Base-by-base conservation (phyloP, 2,113 vertebrate genomes). In the Melanerpes formicivorus region DNA sequence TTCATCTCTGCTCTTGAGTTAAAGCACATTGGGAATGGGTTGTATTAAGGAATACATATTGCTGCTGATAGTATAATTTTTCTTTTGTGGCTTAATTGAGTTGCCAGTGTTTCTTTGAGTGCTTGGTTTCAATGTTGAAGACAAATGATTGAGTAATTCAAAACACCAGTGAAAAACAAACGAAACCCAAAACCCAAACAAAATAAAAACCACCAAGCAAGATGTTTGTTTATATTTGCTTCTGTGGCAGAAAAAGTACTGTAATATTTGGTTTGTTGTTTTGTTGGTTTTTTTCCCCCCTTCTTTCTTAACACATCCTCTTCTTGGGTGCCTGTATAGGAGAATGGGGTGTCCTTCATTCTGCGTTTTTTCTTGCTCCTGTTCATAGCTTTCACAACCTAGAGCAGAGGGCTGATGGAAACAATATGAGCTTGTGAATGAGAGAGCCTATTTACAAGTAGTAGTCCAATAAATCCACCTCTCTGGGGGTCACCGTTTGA, bases 141-240 rank as follows among this genome's bases (percentile, higher is more conserved):
- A 84, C 58, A 88, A 93, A 85, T 63, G n/a, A 52, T 65, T 71
- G 75, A 78, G 18, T 93, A 82, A 92, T 94, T 92, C 55, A 78
- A 80, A 95, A 78, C 66, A 66, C 26, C 56, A 91, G n/a, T 80
- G 58, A 84, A 74, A 87, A 90, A 10, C 9, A 87, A 87, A 52
- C 18, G 30, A 71, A 59, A 58, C n/a, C 55, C 30, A 16, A 71
- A 59, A 58, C n/a, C 55, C 58, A 85, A 88, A 63, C 72, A 34
- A 87, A 81, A 78, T 30, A 84, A 88, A 92, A 93, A 7, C 18
- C 13, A 65, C 40, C 42, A 80, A 74, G 42, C 67, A 85, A 40
- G n/a, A 44, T 60, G 46, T 32, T 87, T 84, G 48, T 60, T 88
- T 67, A 10, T 70, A 15, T 82, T 92, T 93, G 50, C 54, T 93